Evolutionary conservation across 2,888 invertebrate genomes (phyloP), one percentile per base, ranked within the genome.

Genomic region (Amiota mariae): DNA sequence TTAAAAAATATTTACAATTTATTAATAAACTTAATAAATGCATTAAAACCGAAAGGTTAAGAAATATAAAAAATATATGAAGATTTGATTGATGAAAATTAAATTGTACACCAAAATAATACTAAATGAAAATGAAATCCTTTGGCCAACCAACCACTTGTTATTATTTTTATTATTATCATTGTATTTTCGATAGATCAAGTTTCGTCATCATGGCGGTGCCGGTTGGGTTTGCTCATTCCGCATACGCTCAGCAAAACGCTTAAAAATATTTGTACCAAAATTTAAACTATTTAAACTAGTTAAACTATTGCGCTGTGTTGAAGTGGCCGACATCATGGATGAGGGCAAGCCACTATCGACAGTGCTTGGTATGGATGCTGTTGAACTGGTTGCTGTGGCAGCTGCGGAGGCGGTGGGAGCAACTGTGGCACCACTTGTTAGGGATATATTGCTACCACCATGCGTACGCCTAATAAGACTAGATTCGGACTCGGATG

Each of bases 221-320:
- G 72, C 15, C 54, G 24, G 57, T 56, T 61, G 72, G 68, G 73
- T 56, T 76, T 77, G 79, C 20, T 73, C 71, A 74, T 78, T 81
- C 64, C 81, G 80, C 84, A 90, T 82, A 80, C 89, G 88, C 77
- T 88, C 87, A 64, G 89, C 87, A 77, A 89, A 89, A 78, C 89
- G 87, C 79, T 89, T 90, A 72, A 89, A 90, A 75, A 89, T 88
- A 78, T 89, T 89, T 77, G 89, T 85, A 78, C 88, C 86, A 73
- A 87, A 84, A 78, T 83, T 82, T 73, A 88, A 78, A 79, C 82
- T 87, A 76, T 83, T 82, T 73, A 88, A 80, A 78, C 83, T 87
- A 76, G 79, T 82, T 78, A 84, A 84, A 78, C 83, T 87, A 79
- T 77, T 76, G 54, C 80, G 80, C 80, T 75, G 78, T 73, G 70